Conservation (phyloP, 2,797 vertebrate genomes). For the Sphenodon punctatus region DNA sequence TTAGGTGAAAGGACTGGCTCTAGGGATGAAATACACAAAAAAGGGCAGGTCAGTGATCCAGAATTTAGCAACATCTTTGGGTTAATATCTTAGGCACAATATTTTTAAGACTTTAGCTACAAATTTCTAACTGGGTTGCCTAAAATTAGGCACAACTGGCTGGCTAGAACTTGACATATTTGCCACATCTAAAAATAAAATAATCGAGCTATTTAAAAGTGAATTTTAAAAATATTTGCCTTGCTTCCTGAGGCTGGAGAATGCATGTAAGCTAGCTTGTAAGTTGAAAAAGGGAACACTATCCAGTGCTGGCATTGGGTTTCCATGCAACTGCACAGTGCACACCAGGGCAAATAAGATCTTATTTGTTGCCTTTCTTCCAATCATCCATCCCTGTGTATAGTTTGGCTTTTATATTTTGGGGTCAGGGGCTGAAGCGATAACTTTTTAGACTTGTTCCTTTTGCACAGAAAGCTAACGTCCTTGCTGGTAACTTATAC, state of each 20-base stretch:
- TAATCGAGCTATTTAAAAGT: neutral
- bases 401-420: too few species aligned
- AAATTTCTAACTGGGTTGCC: neutral
- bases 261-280: neutral
- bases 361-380: too few species aligned
- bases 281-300: constrained; percentile 5
- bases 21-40: neutral
- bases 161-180: neutral
- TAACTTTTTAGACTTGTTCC: too few species aligned
- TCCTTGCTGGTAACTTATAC: too few species aligned
- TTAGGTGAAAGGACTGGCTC: too few species aligned
- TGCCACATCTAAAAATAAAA: neutral
- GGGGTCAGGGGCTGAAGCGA: too few species aligned
- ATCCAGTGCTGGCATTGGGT: neutral
- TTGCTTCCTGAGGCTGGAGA: neutral
- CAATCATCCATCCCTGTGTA: too few species aligned
- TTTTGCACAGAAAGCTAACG: too few species aligned
- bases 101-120: neutral
- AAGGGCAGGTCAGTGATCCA: neutral
- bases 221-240: neutral
- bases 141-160: neutral
- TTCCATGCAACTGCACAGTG: neutral
- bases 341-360: fast-evolving
- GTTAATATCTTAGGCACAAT: neutral
- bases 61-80: too few species aligned